phyloP scores from a whole-genome alignment of 2,797 vertebrate species.

The Parauchenoglanis punctatus region DNA sequence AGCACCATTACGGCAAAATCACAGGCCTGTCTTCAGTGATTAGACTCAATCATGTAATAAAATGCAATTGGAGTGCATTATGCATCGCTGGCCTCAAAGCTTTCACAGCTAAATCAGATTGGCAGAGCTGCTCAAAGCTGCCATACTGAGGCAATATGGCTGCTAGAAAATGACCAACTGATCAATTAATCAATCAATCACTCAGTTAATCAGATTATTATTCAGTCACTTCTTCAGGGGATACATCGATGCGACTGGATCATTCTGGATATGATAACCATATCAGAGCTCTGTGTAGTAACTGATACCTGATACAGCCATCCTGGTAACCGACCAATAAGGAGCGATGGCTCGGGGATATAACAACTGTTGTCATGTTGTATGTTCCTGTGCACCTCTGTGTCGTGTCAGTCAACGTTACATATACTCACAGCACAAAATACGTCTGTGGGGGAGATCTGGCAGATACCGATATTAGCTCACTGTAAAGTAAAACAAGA shows the following conservation, averaged over 20 bases:
- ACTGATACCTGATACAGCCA: neutral
- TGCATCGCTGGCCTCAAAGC: constrained; percentile 18
- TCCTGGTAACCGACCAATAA: neutral
- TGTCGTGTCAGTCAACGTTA: neutral
- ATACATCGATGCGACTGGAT: neutral
- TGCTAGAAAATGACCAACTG: constrained; percentile 23
- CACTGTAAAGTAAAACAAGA: neutral
- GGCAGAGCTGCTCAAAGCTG: constrained; percentile 21
- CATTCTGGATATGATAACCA: neutral
- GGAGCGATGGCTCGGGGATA: neutral
- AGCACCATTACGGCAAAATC: constrained; percentile 41
- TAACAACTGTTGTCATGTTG: neutral
- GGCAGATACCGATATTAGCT: too few species aligned
- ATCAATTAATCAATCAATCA: constrained; percentile 35
- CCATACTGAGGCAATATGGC: constrained; percentile 6
- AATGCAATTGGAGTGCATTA: constrained; percentile 50
- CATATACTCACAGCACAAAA: neutral
- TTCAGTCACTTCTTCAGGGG: neutral
- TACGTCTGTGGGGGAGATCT: neutral
- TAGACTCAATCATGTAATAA: constrained; percentile 48
- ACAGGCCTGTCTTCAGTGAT: constrained; percentile 40
- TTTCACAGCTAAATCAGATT: constrained; percentile 35
- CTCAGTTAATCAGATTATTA: constrained; percentile 14
- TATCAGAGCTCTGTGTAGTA: constrained; percentile 6
- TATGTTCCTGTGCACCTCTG: neutral